These are phyloP conservation scores for Babyrousa celebensis DNA, from an alignment of 2,797 vertebrate genomes.

Conservation along the genomic window DNA sequence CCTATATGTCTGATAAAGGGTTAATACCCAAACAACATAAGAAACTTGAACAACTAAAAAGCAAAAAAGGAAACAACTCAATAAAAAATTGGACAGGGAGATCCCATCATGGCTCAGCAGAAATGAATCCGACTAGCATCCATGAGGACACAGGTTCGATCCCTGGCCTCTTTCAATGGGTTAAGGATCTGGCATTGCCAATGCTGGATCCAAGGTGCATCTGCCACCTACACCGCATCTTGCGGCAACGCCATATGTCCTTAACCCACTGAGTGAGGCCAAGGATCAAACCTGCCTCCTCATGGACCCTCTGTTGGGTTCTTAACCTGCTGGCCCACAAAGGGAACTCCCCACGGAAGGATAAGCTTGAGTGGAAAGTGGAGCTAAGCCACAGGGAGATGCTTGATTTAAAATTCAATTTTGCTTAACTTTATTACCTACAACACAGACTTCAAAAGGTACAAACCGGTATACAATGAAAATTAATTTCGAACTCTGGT, in stretches of 20 bases:
- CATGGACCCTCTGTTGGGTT: no score
- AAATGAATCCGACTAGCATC: no score
- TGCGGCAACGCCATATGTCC: no score
- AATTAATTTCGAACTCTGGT: slow-evolving; percentile 10
- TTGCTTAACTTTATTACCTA: background rate
- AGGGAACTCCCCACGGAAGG: background rate
- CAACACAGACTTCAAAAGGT: slow-evolving; percentile 26
- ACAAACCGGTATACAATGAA: slow-evolving; percentile 1
- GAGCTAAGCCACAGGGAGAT: background rate
- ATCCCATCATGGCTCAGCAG: no score
- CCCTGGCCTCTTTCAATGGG: no score
- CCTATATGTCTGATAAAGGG: background rate
- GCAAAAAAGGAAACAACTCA: background rate
- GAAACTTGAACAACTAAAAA: background rate
- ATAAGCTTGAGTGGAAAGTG: slow-evolving; percentile 40
- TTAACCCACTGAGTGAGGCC: no score
- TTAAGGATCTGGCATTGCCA: no score
- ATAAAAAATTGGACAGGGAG: background rate
- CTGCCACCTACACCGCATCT: no score
- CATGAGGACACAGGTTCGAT: no score
- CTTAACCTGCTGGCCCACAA: no score
- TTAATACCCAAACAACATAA: background rate
- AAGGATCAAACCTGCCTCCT: no score
- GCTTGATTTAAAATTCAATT: slow-evolving; percentile 51
- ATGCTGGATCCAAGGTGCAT: no score